Percentiles rank a stretch among this genome's conserved stretches.
These are phyloP conservation scores for Tetrao urogallus DNA, from an alignment of 2,113 vertebrate species.

Conservation along the genomic window DNA sequence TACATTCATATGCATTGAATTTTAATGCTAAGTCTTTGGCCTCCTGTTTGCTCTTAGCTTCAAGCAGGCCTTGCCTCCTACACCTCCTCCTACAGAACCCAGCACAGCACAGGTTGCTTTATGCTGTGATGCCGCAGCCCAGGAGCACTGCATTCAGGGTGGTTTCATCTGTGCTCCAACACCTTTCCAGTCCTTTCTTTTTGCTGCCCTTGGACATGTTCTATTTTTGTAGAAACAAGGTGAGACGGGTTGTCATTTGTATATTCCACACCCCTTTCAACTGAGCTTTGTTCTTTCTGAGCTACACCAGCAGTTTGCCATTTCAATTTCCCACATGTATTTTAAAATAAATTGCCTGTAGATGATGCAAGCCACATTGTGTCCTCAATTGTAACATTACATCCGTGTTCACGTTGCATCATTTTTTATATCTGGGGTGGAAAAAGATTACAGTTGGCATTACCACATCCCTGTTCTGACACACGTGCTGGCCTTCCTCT, in stretches of 20 bases:
- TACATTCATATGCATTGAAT: background rate
- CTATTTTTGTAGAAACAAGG: constrained; percentile 30
- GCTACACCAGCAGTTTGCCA: background rate
- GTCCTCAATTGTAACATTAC: background rate
- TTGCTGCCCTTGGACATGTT: background rate
- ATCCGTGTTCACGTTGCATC: background rate
- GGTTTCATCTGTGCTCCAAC: background rate
- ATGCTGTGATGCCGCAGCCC: background rate
- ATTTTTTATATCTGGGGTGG: background rate
- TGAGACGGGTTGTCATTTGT: background rate
- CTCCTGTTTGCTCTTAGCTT: background rate
- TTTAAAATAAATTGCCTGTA: background rate
- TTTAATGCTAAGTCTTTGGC: background rate
- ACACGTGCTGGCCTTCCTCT: background rate
- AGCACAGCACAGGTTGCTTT: background rate
- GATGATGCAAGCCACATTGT: background rate
- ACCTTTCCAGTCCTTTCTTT: background rate
- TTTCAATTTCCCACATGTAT: background rate
- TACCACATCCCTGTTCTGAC: background rate
- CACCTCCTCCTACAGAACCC: background rate
- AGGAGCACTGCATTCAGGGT: background rate
- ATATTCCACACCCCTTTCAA: background rate
- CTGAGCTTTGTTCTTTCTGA: background rate
- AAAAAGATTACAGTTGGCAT: background rate
- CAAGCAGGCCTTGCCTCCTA: background rate